Percentiles rank a stretch among this genome's conserved stretches.
Conservation (phyloP, 1,140 invertebrate species). For the Triops cancriformis region DNA sequence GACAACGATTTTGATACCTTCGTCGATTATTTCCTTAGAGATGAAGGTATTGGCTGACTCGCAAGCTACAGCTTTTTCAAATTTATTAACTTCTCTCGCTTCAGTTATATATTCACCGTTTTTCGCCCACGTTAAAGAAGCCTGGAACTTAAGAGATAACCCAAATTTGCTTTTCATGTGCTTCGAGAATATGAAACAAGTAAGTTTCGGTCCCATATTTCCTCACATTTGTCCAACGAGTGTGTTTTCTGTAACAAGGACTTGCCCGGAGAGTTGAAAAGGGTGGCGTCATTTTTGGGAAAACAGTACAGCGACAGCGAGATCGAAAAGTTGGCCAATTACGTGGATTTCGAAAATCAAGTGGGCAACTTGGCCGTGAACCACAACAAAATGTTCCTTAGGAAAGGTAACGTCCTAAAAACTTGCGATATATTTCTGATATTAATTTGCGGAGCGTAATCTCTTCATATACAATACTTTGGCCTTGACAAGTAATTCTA, state of each 20-base stretch:
- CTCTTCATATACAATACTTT: too few relatives aligned
- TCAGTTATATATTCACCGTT: constrained; percentile 29
- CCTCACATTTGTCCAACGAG: background rate
- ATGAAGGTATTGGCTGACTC: too few relatives aligned
- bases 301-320: background rate
- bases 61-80: constrained; percentile 18
- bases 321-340: background rate
- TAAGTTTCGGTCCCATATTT: constrained; percentile 28
- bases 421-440: too few relatives aligned
- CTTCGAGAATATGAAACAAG: constrained; percentile 34
- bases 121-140: constrained; percentile 29
- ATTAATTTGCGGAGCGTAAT: too few relatives aligned
- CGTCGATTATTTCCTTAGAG: constrained; percentile 63
- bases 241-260: background rate
- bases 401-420: background rate
- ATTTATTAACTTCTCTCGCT: background rate
- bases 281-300: background rate
- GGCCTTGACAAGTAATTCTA: background rate
- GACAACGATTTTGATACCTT: constrained; percentile 61
- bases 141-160: constrained; percentile 31
- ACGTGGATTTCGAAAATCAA: background rate
- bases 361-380: background rate
- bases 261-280: background rate
- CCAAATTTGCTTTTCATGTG: constrained; percentile 32
- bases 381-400: background rate